phyloP scores from a whole-genome alignment of 2,113 vertebrate genomes.

The Proterorhinus semilunaris region DNA sequence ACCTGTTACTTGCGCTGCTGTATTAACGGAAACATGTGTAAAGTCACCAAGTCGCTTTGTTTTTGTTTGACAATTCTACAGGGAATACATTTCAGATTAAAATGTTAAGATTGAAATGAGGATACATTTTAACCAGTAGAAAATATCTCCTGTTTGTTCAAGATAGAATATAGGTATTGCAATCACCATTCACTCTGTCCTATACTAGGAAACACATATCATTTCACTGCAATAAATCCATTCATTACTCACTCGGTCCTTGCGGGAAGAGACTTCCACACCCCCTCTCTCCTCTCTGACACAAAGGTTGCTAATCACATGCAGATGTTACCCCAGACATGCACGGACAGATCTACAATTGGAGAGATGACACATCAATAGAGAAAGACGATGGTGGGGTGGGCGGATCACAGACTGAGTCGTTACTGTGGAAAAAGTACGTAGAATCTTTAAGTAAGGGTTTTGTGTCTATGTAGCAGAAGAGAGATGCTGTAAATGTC shows the following conservation, averaged over 20 bases:
- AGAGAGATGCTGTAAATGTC: no score
- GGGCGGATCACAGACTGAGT: conserved; percentile 28
- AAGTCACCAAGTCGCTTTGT: no score
- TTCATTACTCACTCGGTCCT: conserved; percentile 58
- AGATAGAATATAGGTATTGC: no score
- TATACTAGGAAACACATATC: conserved; percentile 1
- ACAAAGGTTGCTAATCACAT: conserved; percentile 34
- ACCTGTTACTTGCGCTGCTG: no score
- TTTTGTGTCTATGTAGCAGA: no score
- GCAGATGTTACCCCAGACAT: conserved; percentile 23
- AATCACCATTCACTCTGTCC: neutral
- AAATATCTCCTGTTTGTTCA: neutral
- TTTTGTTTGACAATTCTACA: no score
- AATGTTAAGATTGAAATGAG: neutral
- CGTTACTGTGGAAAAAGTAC: neutral
- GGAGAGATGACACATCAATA: conserved; percentile 40
- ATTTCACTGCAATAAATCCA: conserved; percentile 53
- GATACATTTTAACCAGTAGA: neutral
- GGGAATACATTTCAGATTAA: neutral
- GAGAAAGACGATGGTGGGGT: conserved; percentile 8
- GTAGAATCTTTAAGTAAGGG: neutral
- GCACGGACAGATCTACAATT: conserved; percentile 26
- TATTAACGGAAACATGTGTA: no score
- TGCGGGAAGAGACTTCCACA: conserved; percentile 32
- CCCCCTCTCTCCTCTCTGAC: conserved; percentile 7